Evolutionary conservation across 2,113 vertebrate species (phyloP), one percentile per base, ranked within the genome.

Genomic region (Puma concolor): DNA sequence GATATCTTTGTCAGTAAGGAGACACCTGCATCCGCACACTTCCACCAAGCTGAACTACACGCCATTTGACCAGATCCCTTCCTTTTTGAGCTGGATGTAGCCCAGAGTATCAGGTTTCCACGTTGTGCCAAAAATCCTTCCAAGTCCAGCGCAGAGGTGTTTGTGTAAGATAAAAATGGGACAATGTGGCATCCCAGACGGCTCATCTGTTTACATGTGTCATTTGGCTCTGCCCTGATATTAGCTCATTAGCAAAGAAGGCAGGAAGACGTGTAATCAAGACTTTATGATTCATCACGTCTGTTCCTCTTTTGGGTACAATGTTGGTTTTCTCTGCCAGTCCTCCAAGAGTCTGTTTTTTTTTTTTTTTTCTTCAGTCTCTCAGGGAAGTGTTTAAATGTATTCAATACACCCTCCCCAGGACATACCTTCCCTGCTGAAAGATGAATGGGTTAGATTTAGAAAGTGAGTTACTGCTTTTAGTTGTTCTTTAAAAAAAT

Each of bases 1-100:
- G 96, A 92, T 98, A 98, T 98, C 98, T 98, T 96, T 97, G 98
- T 99, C 98, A 97, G 94, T 95, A 97, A 98, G 98, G 98, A 99
- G 98, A 98, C 99, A 99, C 98, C 99, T 99, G 99, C 98, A 98
- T 99, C 99, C 97, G 96, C 93, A 97, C 85, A 91, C 14, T 82
- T 97, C 97, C n/a, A 72, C 92, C 25, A 4, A 93, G 88, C 76
- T 89, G 96, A 97, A 64, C 85, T 38, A 77, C 97, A 95, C 71
- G 97, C 91, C 88, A 96, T 96, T 96, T 98, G 96, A 87, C 92
- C 89, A 98, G 97, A 98, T 98, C 97, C 98, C 98, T 96, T 98
- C 96, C 98, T 98, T 96, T 96, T 41, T 88, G 95, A 98, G 98
- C 97, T 98, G 99, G 98, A 98, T 92, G 74, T 87, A 71, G 97